Conservation (phyloP, 2,113 vertebrate species). For the Gopherus evgoodei region DNA sequence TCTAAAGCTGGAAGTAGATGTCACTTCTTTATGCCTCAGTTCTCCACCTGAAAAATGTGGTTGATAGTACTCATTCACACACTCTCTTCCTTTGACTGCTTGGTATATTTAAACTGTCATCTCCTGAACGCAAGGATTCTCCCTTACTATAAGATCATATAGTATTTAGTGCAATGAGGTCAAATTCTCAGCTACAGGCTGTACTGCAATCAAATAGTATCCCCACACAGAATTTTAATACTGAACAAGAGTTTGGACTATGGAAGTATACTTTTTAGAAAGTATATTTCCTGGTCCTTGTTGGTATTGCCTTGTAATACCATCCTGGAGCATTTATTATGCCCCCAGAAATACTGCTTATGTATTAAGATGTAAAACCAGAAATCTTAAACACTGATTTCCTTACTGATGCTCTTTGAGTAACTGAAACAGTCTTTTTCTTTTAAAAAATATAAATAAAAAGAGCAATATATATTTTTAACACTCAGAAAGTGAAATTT, state of each 20-base stretch:
- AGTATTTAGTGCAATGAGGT: neutral
- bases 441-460: neutral
- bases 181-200: neutral
- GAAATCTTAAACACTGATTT: neutral
- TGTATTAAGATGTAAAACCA: neutral
- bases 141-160: neutral
- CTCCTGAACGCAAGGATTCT: neutral
- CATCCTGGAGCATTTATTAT: neutral
- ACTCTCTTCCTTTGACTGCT: neutral
- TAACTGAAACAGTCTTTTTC: neutral
- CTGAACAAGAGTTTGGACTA: neutral
- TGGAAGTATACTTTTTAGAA: neutral
- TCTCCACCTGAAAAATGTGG: neutral
- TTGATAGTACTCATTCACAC: neutral
- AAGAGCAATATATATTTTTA: neutral
- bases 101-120: neutral
- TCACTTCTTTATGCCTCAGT: neutral
- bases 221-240: neutral
- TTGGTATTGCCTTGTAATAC: neutral
- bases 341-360: neutral
- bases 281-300: neutral
- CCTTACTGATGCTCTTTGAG: neutral
- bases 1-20: neutral
- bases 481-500: neutral
- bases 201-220: neutral